Evolutionary conservation across 2,888 invertebrate genomes (phyloP).

Genomic region (Augiades crinisus): DNA sequence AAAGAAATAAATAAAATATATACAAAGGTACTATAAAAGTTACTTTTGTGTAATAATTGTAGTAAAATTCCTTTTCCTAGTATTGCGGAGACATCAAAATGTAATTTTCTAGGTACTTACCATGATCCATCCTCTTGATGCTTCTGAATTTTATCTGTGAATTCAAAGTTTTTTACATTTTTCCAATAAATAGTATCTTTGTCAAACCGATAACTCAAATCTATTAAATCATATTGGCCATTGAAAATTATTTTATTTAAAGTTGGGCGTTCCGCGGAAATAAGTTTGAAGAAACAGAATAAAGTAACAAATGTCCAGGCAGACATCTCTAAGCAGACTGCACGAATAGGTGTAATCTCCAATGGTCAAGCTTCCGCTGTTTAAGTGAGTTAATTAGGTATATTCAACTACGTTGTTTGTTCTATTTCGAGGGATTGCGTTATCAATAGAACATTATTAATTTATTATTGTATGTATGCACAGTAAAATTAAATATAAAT

Average conservation of each 20-base stretch:
- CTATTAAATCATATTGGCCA: conserved; percentile 55
- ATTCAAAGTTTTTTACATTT: conserved; percentile 42
- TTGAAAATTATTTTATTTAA: conserved; percentile 49
- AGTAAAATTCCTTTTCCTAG: no score
- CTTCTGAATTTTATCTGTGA: conserved; percentile 44
- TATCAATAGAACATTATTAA: neutral
- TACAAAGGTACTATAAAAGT: no score
- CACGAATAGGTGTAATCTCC: neutral
- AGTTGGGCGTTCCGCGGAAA: conserved; percentile 27
- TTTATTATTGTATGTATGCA: no score
- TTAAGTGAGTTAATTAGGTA: neutral
- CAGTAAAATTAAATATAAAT: no score
- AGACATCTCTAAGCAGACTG: neutral
- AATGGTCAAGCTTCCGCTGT: neutral
- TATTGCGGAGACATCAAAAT: no score
- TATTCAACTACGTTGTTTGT: no score
- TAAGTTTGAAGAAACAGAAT: conserved; percentile 14
- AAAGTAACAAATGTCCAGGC: neutral
- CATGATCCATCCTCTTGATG: conserved; percentile 41
- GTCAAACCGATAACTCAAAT: conserved; percentile 55
- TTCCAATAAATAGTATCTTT: conserved; percentile 55
- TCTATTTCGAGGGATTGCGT: no score
- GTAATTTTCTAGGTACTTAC: conserved; percentile 40
- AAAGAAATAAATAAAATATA: no score
- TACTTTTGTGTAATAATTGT: no score